Base-by-base conservation (phyloP, 2,797 vertebrate genomes). In the Chlorospingus semifuscus region DNA sequence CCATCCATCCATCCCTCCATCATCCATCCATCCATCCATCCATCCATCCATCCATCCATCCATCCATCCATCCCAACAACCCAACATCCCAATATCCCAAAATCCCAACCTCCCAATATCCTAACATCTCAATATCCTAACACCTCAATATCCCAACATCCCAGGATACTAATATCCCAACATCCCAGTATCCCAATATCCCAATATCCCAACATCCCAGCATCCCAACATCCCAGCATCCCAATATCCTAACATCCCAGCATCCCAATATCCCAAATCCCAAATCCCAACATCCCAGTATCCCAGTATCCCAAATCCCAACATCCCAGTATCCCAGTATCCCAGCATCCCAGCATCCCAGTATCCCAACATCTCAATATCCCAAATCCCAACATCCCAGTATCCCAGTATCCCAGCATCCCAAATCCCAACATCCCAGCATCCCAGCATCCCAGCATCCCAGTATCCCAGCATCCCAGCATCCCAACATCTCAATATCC, bases 281-380 rank as follows among this genome's bases (percentile, higher is more conserved):
- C n/a, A n/a, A n/a, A 29, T 17, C 32, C 8, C 39, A 27, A 1
- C 4, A 44, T 44, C 44, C 11, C 44, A 21, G 12, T 11, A 42
- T 41, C 30, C 11, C 22, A 76, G 0, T 1, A 76, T 23, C 24
- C n/a, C 53, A 64, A 0, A 1, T 49, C 13, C 4, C 34, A 37
- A 0, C 1, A 75, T 17, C 9, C 7, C 24, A 34, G 0, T 0
- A 52, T 22, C 11, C 18, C 30, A 39, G 0, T 0, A 24, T 15
- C 26, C 2, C 70, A 24, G 0, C 1, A 34, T 29, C 19, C 14
- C 23, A 52, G 0, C 0, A 63, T 23, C 32, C 19, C 55, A 50
- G 4, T 2, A n/a, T 20, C 60, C 3, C 4, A 60, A 0, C 1
- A 77, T 19, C 39, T 22, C 55, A 60, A 1, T 0, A n/a, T 9